Base-by-base conservation (phyloP, 2,113 vertebrate genomes). In the Rhombomys opimus region DNA sequence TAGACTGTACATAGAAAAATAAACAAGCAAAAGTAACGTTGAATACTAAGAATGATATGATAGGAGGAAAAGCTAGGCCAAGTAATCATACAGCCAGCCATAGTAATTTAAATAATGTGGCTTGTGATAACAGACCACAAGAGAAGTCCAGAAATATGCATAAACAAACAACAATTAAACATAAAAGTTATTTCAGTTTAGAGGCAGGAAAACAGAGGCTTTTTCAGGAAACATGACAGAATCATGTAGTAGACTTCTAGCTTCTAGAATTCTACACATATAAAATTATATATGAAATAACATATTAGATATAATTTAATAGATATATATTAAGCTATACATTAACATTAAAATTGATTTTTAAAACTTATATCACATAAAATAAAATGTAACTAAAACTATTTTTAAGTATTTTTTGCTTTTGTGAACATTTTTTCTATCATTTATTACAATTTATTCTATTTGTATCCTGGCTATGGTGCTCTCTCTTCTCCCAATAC, bases 21-120 rank as follows among this genome's bases (percentile, higher is more conserved):
- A 93, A 89, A 4, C 20, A 95, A 90, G 8, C 18, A 89, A 91
- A 93, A 70, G 63, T 75, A 94, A 54, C 8, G 7, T 90, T 90
- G 9, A 72, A 25, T 70, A 82, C 77, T 80, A 63, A n/a, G 25
- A 22, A 11, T 11, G 7, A 35, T 81, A 30, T 2, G 41, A 63
- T 57, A 87, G 5, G 10, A 78, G 5, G 25, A 22, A 57, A 1
- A 5, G 77, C 6, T 57, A 87, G 7, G 72, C 15, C 15, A 89
- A 78, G 35, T 27, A 93, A 89, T 87, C 77, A 72, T 80, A 82
- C 0, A 84, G n/a, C 3, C 38, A 75, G 25, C 6, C n/a, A 59
- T 22, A 63, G 32, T 46, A 86, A 92, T 76, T 85, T 75, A 75
- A 78, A 61, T 32, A 50, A 12, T 84, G 38, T 52, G 22, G 9